Evolutionary conservation across 2,888 invertebrate species (phyloP), one percentile per base, ranked within the genome.

Genomic region (Phrixothrix hirtus): DNA sequence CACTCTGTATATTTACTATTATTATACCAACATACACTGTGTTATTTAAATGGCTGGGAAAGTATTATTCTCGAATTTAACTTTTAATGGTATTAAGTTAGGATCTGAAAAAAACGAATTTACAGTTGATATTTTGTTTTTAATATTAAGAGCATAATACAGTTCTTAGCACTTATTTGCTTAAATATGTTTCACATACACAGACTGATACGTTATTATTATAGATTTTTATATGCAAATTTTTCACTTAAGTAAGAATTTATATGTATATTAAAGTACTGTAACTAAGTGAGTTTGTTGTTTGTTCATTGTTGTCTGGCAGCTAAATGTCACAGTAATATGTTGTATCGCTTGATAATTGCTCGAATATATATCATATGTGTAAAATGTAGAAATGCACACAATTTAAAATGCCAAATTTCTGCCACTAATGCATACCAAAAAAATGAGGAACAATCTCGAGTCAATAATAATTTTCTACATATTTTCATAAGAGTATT

Each of bases 191-290:
- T 61, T 61, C 56, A 59, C 58, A 15, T 51, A 61, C 62, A 64
- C 63, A 59, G 66, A 67, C 67, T 67, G 67, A 66, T 65, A 64
- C 63, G 56, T 62, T 62, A 55, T 57, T 30, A 53, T 41, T 11
- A 35, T 46, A 55, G 46, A 47, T 48, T 54, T 48, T 54, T 47
- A 54, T 54, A 54, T 38, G 32, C 47, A 47, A 37, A 7, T 44
- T 43, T 43, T 42, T 41, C 37, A 39, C 41, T 32, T 45, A 16
- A 39, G 30, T 39, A 31, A 31, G 7, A 15, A n/a, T n/a, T n/a
- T 27, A 30, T 27, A 13, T 15, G 30, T 26, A 38, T 27, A 21
- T 21, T 43, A 37, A 10, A 32, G 11, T 41, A 27, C 15, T 25
- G 12, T 50, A 32, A 43, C 25, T 26, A 32, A 37, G 15, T 44